These are phyloP conservation scores for Dendroctonus valens DNA, from an alignment of 1,140 invertebrate genomes.

Conservation along the genomic window DNA sequence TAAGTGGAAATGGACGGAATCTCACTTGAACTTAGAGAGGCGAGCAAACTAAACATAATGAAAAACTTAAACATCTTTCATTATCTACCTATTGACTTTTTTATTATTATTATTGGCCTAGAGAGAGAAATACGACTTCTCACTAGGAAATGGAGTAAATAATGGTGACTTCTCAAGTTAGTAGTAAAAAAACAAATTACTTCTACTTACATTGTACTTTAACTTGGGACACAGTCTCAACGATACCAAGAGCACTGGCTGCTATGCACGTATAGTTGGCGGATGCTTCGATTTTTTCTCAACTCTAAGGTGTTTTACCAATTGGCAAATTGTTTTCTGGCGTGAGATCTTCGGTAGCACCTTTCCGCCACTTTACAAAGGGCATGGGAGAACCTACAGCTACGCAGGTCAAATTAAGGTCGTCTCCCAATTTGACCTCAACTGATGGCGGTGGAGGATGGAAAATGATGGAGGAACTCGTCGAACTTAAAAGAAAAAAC, in stretches of 20 bases:
- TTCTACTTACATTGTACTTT: constrained; percentile 89
- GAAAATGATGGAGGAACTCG: constrained; percentile 93
- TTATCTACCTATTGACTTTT: too few relatives aligned
- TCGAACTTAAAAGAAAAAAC: constrained; percentile 64
- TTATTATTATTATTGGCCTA: too few relatives aligned
- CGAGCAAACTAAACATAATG: too few relatives aligned
- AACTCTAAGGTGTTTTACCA: constrained; percentile 83
- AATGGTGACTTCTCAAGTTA: too few relatives aligned
- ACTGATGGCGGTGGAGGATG: constrained; percentile 75
- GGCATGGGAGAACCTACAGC: constrained; percentile 98
- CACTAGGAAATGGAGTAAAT: too few relatives aligned
- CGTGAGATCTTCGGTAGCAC: constrained; percentile 74
- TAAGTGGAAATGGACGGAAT: too few relatives aligned
- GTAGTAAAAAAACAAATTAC: too few relatives aligned
- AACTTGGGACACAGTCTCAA: constrained; percentile 82
- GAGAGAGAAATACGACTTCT: too few relatives aligned
- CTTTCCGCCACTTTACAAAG: constrained; percentile 92
- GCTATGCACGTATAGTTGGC: constrained; percentile 97
- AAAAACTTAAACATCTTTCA: too few relatives aligned
- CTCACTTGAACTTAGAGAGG: too few relatives aligned
- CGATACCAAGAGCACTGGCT: constrained; percentile 88
- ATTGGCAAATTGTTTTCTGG: constrained; percentile 83
- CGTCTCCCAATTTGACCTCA: constrained; percentile 87
- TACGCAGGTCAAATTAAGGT: constrained; percentile 92
- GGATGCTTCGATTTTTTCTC: constrained; percentile 82